phyloP scores from a whole-genome alignment of 2,888 invertebrate species.

The Tachina fera region DNA sequence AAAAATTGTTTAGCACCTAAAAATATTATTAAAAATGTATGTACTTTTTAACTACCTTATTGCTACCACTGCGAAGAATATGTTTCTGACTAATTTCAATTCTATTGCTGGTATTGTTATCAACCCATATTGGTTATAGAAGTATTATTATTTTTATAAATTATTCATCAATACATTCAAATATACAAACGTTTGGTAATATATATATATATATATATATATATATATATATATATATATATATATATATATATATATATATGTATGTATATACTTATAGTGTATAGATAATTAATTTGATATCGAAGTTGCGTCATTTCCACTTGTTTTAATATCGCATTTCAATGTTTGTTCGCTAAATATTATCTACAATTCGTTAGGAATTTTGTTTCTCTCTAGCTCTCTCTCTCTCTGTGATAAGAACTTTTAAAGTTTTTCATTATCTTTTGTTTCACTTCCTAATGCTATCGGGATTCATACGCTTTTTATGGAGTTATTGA shows the following conservation, averaged over 20 bases:
- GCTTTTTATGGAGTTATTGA: slow-evolving; percentile 31
- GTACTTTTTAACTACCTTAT: slow-evolving; percentile 35
- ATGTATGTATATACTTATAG: neutral
- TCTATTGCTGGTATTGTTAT: slow-evolving; percentile 41
- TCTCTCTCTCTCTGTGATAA: slow-evolving; percentile 47
- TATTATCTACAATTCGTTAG: slow-evolving; percentile 26
- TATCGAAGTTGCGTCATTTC: slow-evolving; percentile 63
- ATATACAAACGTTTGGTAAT: neutral
- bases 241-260: neutral
- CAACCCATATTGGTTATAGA: slow-evolving; percentile 41
- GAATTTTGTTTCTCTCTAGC: slow-evolving; percentile 28
- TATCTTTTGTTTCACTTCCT: slow-evolving; percentile 31
- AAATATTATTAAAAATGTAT: neutral
- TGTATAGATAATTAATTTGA: slow-evolving; percentile 27
- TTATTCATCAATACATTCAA: slow-evolving; percentile 14
- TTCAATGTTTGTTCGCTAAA: slow-evolving; percentile 15
- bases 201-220: neutral
- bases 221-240: neutral
- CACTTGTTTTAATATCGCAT: slow-evolving; percentile 10
- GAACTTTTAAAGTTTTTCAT: slow-evolving; percentile 22
- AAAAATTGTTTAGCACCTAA: neutral
- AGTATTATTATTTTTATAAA: slow-evolving; percentile 35
- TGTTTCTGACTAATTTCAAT: slow-evolving; percentile 57
- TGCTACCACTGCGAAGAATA: slow-evolving; percentile 43
- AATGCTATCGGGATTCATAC: slow-evolving; percentile 25